Conservation (phyloP, 1,140 invertebrate species). For the Aphidius ervi region DNA sequence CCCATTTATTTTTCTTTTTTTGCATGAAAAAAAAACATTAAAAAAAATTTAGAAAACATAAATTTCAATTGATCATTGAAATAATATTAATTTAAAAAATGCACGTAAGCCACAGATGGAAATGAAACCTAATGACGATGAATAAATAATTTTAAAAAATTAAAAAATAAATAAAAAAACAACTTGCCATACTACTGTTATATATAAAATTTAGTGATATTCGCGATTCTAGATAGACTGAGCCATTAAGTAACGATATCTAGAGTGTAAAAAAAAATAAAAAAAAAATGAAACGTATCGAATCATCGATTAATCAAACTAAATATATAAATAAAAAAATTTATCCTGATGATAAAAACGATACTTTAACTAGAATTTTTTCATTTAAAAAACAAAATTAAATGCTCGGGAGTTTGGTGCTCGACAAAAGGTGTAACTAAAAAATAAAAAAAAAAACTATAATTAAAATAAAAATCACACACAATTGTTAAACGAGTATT, state of each 20-base stretch:
- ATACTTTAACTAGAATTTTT: background rate
- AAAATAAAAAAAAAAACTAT: conserved; percentile 16
- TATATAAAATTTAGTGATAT: conserved; percentile 29
- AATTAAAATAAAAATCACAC: conserved; percentile 23
- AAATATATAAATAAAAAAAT: conserved; percentile 3
- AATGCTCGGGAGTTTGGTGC: conserved; percentile 17
- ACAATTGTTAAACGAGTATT: conserved; percentile 20
- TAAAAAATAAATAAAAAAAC: conserved; percentile 20
- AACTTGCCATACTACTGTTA: conserved; percentile 30
- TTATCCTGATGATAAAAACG: background rate
- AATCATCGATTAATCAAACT: conserved; percentile 15
- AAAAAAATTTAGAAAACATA: background rate
- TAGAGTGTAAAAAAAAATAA: conserved; percentile 22
- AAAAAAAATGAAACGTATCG: conserved; percentile 12
- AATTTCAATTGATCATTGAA: background rate
- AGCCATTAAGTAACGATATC: conserved; percentile 30
- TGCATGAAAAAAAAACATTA: conserved; percentile 3
- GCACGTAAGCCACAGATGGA: background rate
- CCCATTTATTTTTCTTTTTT: conserved; percentile 1
- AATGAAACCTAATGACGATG: conserved; percentile 8
- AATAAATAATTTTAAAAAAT: conserved; percentile 15
- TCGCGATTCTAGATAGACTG: conserved; percentile 32
- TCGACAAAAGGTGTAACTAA: conserved; percentile 5
- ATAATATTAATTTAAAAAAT: too few relatives aligned
- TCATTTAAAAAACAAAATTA: conserved; percentile 1